These are phyloP conservation scores for Molossus molossus DNA, from an alignment of 2,797 vertebrate genomes.

Conservation along the genomic window DNA sequence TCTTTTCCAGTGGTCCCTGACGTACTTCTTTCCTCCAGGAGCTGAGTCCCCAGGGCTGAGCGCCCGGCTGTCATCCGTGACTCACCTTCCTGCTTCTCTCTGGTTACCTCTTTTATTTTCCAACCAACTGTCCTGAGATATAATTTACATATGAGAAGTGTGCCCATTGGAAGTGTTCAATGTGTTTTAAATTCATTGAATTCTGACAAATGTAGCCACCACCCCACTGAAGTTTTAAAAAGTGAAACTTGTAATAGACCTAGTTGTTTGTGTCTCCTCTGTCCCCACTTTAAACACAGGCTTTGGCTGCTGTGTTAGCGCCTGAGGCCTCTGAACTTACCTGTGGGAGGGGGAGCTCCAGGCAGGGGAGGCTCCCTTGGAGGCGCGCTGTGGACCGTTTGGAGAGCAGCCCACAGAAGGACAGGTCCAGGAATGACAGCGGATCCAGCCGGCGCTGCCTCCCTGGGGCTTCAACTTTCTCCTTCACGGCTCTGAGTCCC, in stretches of 20 bases:
- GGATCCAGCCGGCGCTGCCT: too few species aligned
- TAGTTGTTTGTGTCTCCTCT: background rate
- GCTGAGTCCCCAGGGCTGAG: background rate
- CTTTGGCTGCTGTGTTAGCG: background rate
- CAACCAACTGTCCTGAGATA: background rate
- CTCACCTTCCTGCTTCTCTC: background rate
- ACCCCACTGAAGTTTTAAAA: background rate
- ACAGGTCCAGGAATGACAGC: background rate
- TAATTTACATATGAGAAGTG: background rate
- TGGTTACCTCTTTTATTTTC: background rate
- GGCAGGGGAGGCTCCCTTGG: background rate
- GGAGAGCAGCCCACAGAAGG: background rate
- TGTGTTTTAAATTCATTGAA: background rate
- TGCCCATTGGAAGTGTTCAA: background rate
- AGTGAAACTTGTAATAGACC: background rate
- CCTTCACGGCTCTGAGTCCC: background rate
- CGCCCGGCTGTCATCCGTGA: background rate
- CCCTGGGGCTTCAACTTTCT: background rate
- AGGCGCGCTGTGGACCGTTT: background rate
- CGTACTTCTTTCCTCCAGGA: background rate
- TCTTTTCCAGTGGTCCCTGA: too few species aligned
- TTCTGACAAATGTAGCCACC: conserved; percentile 25
- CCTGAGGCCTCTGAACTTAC: background rate
- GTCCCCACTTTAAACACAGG: background rate
- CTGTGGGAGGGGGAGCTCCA: background rate